Conservation (phyloP, 2,113 vertebrate genomes). For the Clarias magur region DNA sequence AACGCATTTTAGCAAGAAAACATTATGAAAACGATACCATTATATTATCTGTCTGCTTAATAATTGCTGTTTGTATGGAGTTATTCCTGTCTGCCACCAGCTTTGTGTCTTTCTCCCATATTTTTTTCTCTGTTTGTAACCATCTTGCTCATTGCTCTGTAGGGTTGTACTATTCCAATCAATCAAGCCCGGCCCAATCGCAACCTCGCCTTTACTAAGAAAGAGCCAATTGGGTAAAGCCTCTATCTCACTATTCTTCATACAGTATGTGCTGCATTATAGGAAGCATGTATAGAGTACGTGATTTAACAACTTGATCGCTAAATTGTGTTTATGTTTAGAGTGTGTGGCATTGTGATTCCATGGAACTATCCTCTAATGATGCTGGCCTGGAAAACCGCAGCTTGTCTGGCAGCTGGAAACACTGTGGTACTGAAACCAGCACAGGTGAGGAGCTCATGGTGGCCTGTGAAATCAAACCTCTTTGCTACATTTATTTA, state of each 20-base stretch:
- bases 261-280: background rate
- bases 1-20: no score
- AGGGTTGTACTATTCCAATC: slow-evolving; percentile 81
- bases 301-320: background rate
- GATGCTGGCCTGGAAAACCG: slow-evolving; percentile 88
- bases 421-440: slow-evolving; percentile 87
- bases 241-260: background rate
- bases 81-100: background rate
- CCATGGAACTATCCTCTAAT: slow-evolving; percentile 90
- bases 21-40: no score
- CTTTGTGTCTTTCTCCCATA: background rate
- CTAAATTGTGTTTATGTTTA: slow-evolving; percentile 49
- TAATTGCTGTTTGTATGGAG: background rate
- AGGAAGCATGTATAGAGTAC: background rate
- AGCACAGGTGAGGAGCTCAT: slow-evolving; percentile 73
- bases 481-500: background rate
- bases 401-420: slow-evolving; percentile 82
- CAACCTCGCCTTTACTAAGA: slow-evolving; percentile 79
- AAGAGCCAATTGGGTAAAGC: slow-evolving; percentile 79
- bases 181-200: slow-evolving; percentile 82
- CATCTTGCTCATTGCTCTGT: slow-evolving; percentile 21
- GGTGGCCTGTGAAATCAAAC: background rate
- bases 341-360: slow-evolving; percentile 86
- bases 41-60: no score
- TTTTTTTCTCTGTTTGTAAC: background rate